Evolutionary conservation across 1,140 invertebrate species (phyloP).

Genomic region (Nasonia giraulti): DNA sequence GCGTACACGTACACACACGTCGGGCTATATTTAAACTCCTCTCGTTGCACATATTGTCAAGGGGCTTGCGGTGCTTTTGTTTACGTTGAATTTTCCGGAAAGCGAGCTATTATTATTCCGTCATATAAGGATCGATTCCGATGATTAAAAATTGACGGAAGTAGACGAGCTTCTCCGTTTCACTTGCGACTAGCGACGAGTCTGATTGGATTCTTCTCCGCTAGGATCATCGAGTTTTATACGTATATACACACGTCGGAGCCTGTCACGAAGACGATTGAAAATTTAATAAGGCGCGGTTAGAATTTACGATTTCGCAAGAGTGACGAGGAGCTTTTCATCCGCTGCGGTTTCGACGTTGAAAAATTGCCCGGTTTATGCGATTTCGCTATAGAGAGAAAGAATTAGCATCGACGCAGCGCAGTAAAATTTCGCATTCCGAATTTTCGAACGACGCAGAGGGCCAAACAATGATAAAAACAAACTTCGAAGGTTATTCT

Average conservation of each 20-base stretch:
- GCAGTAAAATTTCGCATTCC: not conserved
- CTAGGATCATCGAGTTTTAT: not conserved
- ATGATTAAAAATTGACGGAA: constrained; percentile 20
- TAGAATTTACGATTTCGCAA: not conserved
- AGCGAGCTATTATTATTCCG: too few relatives aligned
- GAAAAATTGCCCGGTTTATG: not conserved
- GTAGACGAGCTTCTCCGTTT: not conserved
- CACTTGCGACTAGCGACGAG: not conserved
- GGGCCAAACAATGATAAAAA: not conserved
- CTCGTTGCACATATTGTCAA: not conserved
- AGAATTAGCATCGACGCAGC: not conserved
- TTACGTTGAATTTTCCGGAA: not conserved
- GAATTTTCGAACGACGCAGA: not conserved
- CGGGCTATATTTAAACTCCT: constrained; percentile 14
- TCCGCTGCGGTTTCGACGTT: not conserved
- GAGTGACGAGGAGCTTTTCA: not conserved
- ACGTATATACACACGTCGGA: too few relatives aligned
- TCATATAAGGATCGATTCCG: not conserved
- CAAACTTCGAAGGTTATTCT: not conserved
- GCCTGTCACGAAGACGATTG: not conserved
- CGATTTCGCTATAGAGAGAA: not conserved
- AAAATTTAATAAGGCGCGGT: not conserved
- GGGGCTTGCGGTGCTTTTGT: not conserved
- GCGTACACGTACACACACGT: not conserved
- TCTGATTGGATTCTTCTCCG: not conserved